phyloP scores from a whole-genome alignment of 2,797 vertebrate species.

The Enteromius viviparus region DNA sequence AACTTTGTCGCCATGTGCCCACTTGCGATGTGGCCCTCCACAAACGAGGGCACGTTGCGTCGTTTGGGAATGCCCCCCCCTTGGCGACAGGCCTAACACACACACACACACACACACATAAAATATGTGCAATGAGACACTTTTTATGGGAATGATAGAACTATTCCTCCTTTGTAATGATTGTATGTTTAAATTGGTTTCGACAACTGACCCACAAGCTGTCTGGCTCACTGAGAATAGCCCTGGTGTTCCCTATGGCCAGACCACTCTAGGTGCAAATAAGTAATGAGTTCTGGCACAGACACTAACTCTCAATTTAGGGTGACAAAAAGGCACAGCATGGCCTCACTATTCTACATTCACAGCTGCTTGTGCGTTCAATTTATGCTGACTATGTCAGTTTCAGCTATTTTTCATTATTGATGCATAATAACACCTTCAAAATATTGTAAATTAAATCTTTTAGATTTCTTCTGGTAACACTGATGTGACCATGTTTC shows the following conservation, averaged over 20 bases:
- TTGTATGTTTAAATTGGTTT: not conserved
- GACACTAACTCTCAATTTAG: not conserved
- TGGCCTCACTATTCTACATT: not conserved
- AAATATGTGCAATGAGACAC: not conserved
- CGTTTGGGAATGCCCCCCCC: too few relatives aligned
- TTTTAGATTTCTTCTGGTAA: constrained; percentile 1
- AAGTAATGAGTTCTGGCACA: not conserved
- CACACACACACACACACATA: not conserved
- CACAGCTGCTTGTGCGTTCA: not conserved
- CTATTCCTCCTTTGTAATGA: not conserved
- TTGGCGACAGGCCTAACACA: too few relatives aligned
- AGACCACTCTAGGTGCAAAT: not conserved
- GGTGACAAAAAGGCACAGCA: not conserved
- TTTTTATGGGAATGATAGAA: not conserved
- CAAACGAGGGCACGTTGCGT: too few relatives aligned
- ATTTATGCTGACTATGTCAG: not conserved
- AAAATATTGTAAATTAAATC: not conserved
- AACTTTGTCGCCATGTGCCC: too few relatives aligned
- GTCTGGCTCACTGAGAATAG: not conserved
- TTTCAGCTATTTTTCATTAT: constrained; percentile 19
- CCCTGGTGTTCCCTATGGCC: not conserved
- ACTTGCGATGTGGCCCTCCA: too few relatives aligned
- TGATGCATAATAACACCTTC: not conserved
- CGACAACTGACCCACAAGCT: not conserved
- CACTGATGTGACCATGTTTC: constrained; percentile 2